phyloP scores from a whole-genome alignment of 2,888 invertebrate genomes.

The Tipula confusa region DNA sequence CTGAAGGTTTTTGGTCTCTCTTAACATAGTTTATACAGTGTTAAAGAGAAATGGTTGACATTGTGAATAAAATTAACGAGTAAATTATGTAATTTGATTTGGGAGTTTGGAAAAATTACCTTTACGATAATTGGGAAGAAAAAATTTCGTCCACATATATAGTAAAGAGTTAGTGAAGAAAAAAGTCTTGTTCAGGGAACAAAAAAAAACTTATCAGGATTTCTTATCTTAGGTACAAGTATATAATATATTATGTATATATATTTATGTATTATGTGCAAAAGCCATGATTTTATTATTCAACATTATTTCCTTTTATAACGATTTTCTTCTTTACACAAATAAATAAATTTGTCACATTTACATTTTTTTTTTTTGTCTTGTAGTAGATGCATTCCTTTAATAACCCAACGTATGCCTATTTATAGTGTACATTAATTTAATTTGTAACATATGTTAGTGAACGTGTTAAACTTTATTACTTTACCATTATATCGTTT shows the following conservation, averaged over 20 bases:
- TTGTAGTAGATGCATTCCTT: not conserved
- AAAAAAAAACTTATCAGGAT: not conserved
- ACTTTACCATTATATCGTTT: not conserved
- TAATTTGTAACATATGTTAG: not conserved
- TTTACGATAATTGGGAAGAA: no score
- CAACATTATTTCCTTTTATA: not conserved
- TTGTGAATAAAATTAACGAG: not conserved
- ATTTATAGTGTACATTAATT: not conserved
- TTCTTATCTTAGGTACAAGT: not conserved
- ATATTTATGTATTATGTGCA: not conserved
- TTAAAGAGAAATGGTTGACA: not conserved
- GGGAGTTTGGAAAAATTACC: not conserved
- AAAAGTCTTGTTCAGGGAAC: no score
- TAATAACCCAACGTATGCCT: not conserved
- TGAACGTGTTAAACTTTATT: not conserved
- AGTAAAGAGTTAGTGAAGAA: no score
- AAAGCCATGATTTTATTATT: not conserved
- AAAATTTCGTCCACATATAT: no score
- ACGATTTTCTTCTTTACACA: not conserved
- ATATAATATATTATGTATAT: not conserved
- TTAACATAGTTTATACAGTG: not conserved
- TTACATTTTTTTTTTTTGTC: not conserved
- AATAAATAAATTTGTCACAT: not conserved
- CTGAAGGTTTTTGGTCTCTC: not conserved
- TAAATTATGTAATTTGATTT: not conserved